Percentiles rank a stretch among this genome's conserved stretches.
Evolutionary conservation across 2,888 invertebrate genomes (phyloP).

Genomic region (Lysandra bellargus): DNA sequence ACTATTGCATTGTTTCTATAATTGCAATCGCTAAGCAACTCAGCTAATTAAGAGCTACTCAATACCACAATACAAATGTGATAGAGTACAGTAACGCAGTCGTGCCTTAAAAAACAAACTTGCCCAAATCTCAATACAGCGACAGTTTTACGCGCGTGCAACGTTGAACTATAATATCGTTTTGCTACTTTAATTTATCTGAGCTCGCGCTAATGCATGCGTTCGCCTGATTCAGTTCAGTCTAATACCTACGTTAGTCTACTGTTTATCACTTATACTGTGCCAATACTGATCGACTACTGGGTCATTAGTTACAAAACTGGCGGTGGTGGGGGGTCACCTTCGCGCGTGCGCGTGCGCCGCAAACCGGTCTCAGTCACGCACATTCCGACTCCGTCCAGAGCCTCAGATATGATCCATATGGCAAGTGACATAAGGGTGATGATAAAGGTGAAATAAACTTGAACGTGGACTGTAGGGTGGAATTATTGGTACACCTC

Average conservation of each 20-base stretch:
- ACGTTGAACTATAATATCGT: too few relatives aligned
- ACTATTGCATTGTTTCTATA: neutral
- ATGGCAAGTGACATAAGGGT: neutral
- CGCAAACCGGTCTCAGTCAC: slow-evolving; percentile 4
- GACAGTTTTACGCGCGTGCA: neutral
- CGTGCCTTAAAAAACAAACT: neutral
- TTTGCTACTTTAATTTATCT: too few relatives aligned
- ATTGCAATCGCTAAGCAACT: neutral
- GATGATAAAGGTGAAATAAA: neutral
- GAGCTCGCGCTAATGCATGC: too few relatives aligned
- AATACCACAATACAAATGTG: neutral
- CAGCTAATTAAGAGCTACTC: neutral
- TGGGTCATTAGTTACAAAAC: slow-evolving; percentile 13
- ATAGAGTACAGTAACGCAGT: neutral
- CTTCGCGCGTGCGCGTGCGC: slow-evolving; percentile 6
- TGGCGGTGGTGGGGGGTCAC: neutral
- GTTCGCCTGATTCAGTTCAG: neutral
- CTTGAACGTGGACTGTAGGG: neutral
- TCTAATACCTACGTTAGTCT: neutral
- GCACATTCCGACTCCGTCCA: neutral
- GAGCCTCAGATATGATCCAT: neutral
- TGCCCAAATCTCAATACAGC: neutral
- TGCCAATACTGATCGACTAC: neutral
- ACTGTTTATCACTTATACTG: neutral
- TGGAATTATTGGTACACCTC: neutral